Evolutionary conservation across 2,113 vertebrate genomes (phyloP).

Genomic region (Sebastes schlegelii): DNA sequence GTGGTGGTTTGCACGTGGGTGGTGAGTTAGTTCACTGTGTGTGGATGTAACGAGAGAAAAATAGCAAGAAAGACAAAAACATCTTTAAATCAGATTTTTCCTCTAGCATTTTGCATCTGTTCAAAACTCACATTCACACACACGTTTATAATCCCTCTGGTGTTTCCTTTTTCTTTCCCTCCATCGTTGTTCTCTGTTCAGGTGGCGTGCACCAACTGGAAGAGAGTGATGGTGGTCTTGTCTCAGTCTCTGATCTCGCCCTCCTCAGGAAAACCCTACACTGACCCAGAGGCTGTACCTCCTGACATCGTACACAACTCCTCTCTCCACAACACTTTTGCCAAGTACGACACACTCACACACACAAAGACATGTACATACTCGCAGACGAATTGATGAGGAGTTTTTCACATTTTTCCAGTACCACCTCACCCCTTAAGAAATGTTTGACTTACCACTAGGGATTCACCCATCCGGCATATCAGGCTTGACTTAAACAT

Average conservation of each 20-base stretch:
- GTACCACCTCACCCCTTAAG: not conserved
- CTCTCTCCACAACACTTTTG: slow-evolving; percentile 87
- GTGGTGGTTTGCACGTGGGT: not conserved
- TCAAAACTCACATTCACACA: not conserved
- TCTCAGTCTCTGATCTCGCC: slow-evolving; percentile 87
- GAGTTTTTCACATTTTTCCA: not conserved
- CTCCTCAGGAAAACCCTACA: slow-evolving; percentile 78
- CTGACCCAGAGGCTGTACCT: slow-evolving; percentile 85
- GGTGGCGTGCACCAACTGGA: slow-evolving; percentile 98
- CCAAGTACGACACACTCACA: slow-evolving; percentile 80
- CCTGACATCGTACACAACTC: slow-evolving; percentile 91
- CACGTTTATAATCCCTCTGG: not conserved
- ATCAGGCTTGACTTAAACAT: no score
- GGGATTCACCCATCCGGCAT: no score
- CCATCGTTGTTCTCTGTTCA: slow-evolving; percentile 70
- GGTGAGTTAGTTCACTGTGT: slow-evolving; percentile 2
- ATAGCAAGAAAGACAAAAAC: slow-evolving; percentile 6
- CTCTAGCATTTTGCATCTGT: not conserved
- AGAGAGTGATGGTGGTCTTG: slow-evolving; percentile 94
- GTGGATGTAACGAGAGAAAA: not conserved
- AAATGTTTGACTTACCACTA: no score
- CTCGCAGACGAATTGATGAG: not conserved
- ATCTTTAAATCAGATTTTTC: slow-evolving; percentile 9
- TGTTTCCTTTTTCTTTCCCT: not conserved
- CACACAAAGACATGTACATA: not conserved